These are phyloP conservation scores for Pitta sordida DNA, from an alignment of 2,113 vertebrate genomes.

Conservation along the genomic window DNA sequence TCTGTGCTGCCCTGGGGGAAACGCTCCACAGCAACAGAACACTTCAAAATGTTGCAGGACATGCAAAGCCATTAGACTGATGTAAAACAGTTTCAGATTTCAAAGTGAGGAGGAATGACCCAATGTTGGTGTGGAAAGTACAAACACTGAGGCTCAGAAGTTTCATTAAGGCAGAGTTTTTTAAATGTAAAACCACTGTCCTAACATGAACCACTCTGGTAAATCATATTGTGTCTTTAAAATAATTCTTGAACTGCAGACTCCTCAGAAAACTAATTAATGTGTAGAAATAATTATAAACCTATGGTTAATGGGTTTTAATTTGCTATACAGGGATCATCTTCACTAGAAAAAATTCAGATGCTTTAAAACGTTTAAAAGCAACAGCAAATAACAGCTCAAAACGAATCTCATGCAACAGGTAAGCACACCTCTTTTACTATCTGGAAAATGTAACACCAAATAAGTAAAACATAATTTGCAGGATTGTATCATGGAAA, in stretches of 20 bases:
- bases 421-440: not conserved
- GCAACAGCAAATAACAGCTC: not conserved
- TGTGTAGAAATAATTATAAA: not conserved
- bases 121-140: not conserved
- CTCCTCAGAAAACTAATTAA: not conserved
- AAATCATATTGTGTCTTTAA: not conserved
- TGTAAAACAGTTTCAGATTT: not conserved
- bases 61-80: not conserved
- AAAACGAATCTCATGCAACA: not conserved
- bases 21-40: not conserved
- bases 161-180: not conserved
- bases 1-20: not conserved
- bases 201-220: not conserved
- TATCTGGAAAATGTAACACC: not conserved
- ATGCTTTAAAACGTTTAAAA: not conserved
- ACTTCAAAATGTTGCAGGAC: not conserved
- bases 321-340: not conserved
- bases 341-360: not conserved
- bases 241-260: not conserved
- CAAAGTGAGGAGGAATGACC: not conserved
- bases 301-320: not conserved
- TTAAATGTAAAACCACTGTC: not conserved
- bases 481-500: not conserved
- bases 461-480: not conserved
- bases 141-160: not conserved